Evolutionary conservation across 1,140 invertebrate genomes (phyloP).

Genomic region (Pogonomyrmex californicus): DNA sequence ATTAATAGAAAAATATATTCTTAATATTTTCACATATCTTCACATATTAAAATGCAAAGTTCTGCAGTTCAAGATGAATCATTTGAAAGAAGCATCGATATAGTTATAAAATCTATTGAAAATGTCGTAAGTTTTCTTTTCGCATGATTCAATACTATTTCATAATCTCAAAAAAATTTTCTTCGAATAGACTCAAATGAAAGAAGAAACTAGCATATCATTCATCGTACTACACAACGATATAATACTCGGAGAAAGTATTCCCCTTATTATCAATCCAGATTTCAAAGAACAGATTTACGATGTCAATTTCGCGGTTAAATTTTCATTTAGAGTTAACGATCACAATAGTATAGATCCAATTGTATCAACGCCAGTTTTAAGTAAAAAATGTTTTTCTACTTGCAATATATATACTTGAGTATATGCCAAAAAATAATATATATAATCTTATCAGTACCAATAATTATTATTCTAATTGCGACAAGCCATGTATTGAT

Average conservation of each 20-base stretch:
- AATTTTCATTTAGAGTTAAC: conserved; percentile 38
- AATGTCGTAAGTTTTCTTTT: conserved; percentile 73
- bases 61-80: not conserved
- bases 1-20: not conserved
- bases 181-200: conserved; percentile 38
- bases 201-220: conserved; percentile 48
- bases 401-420: not conserved
- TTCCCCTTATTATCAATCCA: conserved; percentile 49
- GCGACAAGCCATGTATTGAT: not conserved
- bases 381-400: conserved; percentile 66
- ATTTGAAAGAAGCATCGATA: conserved; percentile 28
- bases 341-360: conserved; percentile 33
- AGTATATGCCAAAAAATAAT: not conserved
- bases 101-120: conserved; percentile 71
- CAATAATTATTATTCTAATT: not conserved
- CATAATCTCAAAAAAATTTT: not conserved
- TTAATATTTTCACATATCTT: not conserved
- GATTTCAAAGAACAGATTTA: conserved; percentile 47
- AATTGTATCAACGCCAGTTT: conserved; percentile 71
- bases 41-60: conserved; percentile 41
- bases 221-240: conserved; percentile 70
- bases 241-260: conserved; percentile 70
- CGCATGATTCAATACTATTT: not conserved
- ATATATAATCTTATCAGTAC: not conserved
- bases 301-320: conserved; percentile 59